These are phyloP conservation scores for Malurus alboscapulatus DNA, from an alignment of 2,113 vertebrate genomes.

Conservation along the genomic window DNA sequence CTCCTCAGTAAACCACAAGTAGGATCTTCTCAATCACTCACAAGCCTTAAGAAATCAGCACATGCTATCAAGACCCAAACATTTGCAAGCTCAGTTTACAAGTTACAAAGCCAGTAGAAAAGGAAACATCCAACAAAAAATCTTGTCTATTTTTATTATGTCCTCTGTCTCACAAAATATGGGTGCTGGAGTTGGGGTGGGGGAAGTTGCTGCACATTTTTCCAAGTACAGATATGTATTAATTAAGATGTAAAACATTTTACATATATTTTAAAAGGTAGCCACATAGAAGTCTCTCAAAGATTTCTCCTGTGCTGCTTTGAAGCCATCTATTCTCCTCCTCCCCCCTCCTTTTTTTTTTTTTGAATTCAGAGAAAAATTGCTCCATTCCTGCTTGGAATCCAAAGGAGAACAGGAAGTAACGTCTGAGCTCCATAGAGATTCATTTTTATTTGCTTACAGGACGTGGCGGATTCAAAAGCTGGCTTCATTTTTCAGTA, in stretches of 20 bases:
- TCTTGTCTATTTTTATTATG: not conserved
- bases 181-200: rapidly evolving
- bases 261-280: not conserved
- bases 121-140: not conserved
- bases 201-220: not conserved
- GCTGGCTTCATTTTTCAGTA: slow-evolving; percentile 82
- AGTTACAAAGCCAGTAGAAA: not conserved
- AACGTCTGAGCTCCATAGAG: slow-evolving; percentile 74
- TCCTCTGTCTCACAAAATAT: not conserved
- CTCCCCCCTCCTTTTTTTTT: not conserved
- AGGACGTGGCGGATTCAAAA: slow-evolving; percentile 78
- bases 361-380: slow-evolving; percentile 65
- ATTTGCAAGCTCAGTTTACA: not conserved
- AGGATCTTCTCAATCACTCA: not conserved
- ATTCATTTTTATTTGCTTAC: slow-evolving; percentile 81
- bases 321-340: not conserved
- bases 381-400: slow-evolving; percentile 69
- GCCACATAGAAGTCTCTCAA: not conserved
- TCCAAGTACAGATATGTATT: not conserved
- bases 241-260: not conserved
- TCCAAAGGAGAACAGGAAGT: slow-evolving; percentile 80
- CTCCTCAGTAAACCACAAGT: not conserved
- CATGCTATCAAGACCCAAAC: rapidly evolving
- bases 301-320: not conserved
- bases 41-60: not conserved